Evolutionary conservation across 2,888 invertebrate genomes (phyloP), one percentile per base, ranked within the genome.

Genomic region (Polyommatus icarus): DNA sequence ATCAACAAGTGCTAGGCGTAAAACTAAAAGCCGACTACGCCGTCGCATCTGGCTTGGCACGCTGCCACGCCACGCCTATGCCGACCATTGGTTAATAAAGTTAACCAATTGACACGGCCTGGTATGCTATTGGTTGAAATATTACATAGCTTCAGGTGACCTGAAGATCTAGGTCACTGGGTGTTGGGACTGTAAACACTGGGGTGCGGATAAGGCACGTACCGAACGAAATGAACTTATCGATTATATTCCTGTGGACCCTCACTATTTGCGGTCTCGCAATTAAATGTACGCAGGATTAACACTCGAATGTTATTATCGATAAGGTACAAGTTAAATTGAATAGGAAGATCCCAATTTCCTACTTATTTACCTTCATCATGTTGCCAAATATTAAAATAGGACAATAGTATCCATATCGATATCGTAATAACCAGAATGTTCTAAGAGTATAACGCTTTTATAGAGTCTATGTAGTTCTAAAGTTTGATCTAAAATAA

Each of bases 31-130:
- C 84, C 67, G 84, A 84, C 83, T 84, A 78, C 81, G 79, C 84
- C 83, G 84, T 84, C 83, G 83, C 81, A 82, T 85, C 85, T 83
- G 83, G 82, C 85, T 87, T 94, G 94, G 94, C 94, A 92, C 80
- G 76, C 80, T 91, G 94, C 94, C 94, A 93, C 81, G 93, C 94
- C 93, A 91, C 94, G 94, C 94, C 94, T 94, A 92, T 87, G 87
- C 89, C 85, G 86, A 87, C 90, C 88, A 94, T 94, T 94, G 94
- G 94, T 91, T 94, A 93, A 93, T 92, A 91, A 89, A 87, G 88
- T 89, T 90, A 91, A 90, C 94, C 94, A 94, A 94, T 94, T 94
- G 94, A 93, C 93, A 92, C 84, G 85, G 89, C 85, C 89, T 87
- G 84, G 84, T 85, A 82, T 90, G 87, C 87, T 84, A 94, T 94